Base-by-base conservation (phyloP, 37 sponge, comb jelly and placozoan genomes). In the Cliona cf. orientalis region DNA sequence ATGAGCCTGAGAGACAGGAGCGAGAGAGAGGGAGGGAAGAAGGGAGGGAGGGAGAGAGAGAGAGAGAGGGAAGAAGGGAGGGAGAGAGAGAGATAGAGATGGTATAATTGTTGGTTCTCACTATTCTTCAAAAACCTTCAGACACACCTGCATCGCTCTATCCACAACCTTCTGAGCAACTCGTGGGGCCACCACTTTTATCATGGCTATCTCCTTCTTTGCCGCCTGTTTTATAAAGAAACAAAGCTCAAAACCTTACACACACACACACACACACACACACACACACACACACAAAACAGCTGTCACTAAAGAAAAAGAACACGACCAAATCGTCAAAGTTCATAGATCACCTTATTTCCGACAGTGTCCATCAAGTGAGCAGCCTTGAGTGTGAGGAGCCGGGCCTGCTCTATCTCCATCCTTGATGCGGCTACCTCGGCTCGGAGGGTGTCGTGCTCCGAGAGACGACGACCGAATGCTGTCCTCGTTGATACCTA, bases 401-500 rank as follows among this genome's bases (percentile, higher is more conserved):
- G 72, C 32, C 97, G 69, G n/a, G 94, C 86, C 72, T 93, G 94
- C 33, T 96, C 97, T 9, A 96, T 85, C 63, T 93, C 94, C 33
- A 91, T 69, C 19, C 97, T 46, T 0, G 92, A 87, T 69, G 67
- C 80, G 25, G 97, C 97, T 40, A 96, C 88, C 62, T 79, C 65
- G 26, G 72, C 66, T 28, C 81, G 42, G 29, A 91, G 82, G 25
- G 81, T 79, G 26, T 66, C 97, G 53, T 77, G 79, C 67, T 87
- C 57, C 26, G 86, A 82, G 2, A 96, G 75, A 0, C 62, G 60
- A 55, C 81, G 84, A 21, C 94, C 94, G 69, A 96, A 96, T 25
- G 93, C 94, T 3, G 41, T 71, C 42, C 89, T 80, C 74, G 66
- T 69, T 64, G 80, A 69, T 17, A 87, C 88, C 86, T 85, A 76